phyloP scores from a whole-genome alignment of 2,113 vertebrate genomes.

The Ictidomys tridecemlineatus region DNA sequence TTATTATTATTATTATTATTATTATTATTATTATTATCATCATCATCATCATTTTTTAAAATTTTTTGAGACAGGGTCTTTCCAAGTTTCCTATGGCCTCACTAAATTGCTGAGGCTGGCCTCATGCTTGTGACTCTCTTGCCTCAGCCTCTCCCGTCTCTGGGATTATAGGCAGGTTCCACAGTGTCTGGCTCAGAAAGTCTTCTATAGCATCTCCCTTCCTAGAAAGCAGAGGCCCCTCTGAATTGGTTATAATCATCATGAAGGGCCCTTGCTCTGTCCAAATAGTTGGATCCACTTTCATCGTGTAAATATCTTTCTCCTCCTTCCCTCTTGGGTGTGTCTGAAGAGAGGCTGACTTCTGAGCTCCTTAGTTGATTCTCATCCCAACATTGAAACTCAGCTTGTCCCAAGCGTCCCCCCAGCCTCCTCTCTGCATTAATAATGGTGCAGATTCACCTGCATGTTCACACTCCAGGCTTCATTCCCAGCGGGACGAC shows the following conservation, averaged over 20 bases:
- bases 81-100: too few relatives aligned
- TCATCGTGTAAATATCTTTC: neutral
- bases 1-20: too few relatives aligned
- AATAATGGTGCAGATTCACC: neutral
- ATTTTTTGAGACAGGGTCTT: neutral
- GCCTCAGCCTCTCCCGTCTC: too few relatives aligned
- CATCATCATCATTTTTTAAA: neutral
- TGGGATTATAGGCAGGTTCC: too few relatives aligned
- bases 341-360: neutral
- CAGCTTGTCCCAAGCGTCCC: neutral
- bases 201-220: neutral
- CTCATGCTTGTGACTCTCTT: too few relatives aligned
- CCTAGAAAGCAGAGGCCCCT: neutral
- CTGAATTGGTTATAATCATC: neutral
- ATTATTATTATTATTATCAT: too few relatives aligned
- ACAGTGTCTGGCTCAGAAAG: neutral
- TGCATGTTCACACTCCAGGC: neutral
- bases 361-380: neutral
- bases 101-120: too few relatives aligned
- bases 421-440: neutral
- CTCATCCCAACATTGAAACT: neutral
- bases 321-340: neutral
- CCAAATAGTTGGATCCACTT: neutral
- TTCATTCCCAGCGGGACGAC: neutral
- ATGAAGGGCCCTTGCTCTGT: accelerated